A percentile compares a stretch with the other conserved stretches of the same genome.
phyloP scores from a whole-genome alignment of 2,797 vertebrate species.

The Anguilla anguilla region DNA sequence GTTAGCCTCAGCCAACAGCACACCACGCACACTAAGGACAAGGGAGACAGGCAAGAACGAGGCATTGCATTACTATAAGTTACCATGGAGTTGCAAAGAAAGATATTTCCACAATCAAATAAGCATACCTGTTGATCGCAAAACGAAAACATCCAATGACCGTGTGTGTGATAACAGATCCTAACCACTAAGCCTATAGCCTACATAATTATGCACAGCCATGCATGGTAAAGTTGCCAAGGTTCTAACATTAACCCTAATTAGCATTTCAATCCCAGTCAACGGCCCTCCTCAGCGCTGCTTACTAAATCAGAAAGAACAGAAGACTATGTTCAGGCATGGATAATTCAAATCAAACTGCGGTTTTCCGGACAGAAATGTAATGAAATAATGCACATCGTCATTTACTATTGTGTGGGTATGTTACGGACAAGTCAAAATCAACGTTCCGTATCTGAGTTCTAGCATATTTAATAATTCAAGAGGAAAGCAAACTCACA shows the following conservation, averaged over 20 bases:
- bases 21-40: background rate
- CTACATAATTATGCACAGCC: slow-evolving; percentile 59
- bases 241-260: slow-evolving; percentile 63
- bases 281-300: slow-evolving; percentile 52
- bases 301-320: slow-evolving; percentile 47
- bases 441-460: background rate
- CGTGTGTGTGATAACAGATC: slow-evolving; percentile 16
- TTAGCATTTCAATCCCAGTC: slow-evolving; percentile 67
- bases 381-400: background rate
- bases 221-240: slow-evolving; percentile 71
- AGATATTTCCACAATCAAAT: background rate
- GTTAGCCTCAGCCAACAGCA: slow-evolving; percentile 10
- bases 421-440: background rate
- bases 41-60: background rate
- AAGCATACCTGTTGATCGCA: slow-evolving; percentile 25
- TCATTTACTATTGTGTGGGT: background rate
- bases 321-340: background rate
- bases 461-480: background rate
- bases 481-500: background rate
- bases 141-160: slow-evolving; percentile 15
- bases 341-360: background rate
- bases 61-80: background rate
- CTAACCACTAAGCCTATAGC: slow-evolving; percentile 31
- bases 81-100: background rate
- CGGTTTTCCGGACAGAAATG: background rate